These are phyloP conservation scores for Hypena proboscidalis DNA, from an alignment of 2,888 invertebrate species.

Conservation along the genomic window DNA sequence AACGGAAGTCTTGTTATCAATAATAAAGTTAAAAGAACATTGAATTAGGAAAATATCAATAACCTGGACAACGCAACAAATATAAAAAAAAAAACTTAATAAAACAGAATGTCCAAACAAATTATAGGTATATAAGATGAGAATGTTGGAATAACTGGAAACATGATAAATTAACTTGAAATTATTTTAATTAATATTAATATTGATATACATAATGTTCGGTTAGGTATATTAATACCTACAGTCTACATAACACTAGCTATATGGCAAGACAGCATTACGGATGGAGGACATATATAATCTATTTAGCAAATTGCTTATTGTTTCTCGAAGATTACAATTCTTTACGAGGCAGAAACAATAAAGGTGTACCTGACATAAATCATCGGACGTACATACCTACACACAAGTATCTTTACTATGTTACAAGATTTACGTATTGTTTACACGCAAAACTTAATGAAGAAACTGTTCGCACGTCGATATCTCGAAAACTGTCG, in stretches of 20 bases:
- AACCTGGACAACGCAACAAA: constrained; percentile 53
- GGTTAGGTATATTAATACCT: constrained; percentile 67
- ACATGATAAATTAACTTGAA: constrained; percentile 28
- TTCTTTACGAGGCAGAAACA: constrained; percentile 80
- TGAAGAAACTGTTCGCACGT: constrained; percentile 48
- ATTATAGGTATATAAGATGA: constrained; percentile 19
- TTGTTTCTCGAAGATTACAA: constrained; percentile 80
- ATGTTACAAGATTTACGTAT: constrained; percentile 69
- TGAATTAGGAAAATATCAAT: constrained; percentile 43
- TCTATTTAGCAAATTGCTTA: constrained; percentile 83
- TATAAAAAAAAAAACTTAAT: constrained; percentile 50
- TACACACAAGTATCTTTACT: constrained; percentile 65
- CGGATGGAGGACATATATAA: constrained; percentile 81
- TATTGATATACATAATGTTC: constrained; percentile 44
- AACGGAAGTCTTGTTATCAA: constrained; percentile 69
- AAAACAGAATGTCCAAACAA: constrained; percentile 40
- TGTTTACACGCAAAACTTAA: constrained; percentile 68
- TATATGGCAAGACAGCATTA: constrained; percentile 84
- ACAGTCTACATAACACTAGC: constrained; percentile 76
- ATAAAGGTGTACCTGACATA: constrained; percentile 77
- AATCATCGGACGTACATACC: constrained; percentile 75
- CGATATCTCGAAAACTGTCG: constrained; percentile 46
- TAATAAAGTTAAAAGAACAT: constrained; percentile 47
- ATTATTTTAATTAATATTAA: constrained; percentile 46
- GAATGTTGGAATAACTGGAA: constrained; percentile 28